Base-by-base conservation (phyloP, 2,888 invertebrate genomes). In the Saturnia japonica region DNA sequence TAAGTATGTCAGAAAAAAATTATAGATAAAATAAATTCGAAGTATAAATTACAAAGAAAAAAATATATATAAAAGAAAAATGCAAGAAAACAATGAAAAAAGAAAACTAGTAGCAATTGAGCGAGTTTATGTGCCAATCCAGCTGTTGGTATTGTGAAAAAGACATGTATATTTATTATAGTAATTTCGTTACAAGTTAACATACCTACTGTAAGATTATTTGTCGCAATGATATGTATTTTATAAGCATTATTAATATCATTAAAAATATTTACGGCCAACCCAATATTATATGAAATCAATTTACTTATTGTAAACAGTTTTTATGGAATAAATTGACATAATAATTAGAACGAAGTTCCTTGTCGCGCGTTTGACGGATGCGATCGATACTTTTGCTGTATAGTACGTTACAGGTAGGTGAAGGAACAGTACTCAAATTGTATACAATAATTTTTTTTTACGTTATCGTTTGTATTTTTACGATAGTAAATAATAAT, bases 211-310 rank as follows among this genome's bases (percentile, higher is more conserved):
- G 14, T 60, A 64, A 64, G 40, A 83, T 91, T 91, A 92, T 92
- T 92, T 93, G 92, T 93, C 92, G 82, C 81, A 80, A 80, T 93
- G 93, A 93, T 93, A 93, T 93, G 93, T 92, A 84, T 78, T 82
- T 85, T 84, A 77, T 77, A 88, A 89, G 85, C 86, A 83, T 82
- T 87, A 88, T 88, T 87, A 86, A 88, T 88, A 84, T 79, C 75
- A 79, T 79, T 77, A 28, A 14, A 25, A 54, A 60, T 28, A 28
- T 60, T 28, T 60, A 12, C 6, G 28, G 14, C 14, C 57, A 28
- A 28, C 25, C 28, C 28, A 28, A 60, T 60, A 57, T 57, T 12
- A 57, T 57, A 60, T 60, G 25, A 60, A 25, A 28, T 28, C 12
- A 60, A 60, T 28, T 25, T 28, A 60, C 28, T 51, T 19, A 60